phyloP scores from a whole-genome alignment of 2,888 invertebrate genomes.

The Nasonia oneida region DNA sequence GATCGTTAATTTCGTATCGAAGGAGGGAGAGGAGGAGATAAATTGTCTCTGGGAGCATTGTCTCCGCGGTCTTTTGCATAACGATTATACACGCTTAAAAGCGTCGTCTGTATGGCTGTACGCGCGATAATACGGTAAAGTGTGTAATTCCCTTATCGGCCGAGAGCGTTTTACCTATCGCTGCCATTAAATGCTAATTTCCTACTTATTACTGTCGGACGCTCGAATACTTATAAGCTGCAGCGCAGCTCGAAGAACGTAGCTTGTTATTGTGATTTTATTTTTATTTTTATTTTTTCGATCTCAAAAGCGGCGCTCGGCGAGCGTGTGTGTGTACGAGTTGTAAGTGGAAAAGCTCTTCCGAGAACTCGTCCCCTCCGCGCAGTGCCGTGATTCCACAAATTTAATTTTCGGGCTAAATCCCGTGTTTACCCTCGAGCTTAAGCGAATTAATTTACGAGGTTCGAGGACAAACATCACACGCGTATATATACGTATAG shows the following conservation, averaged over 20 bases:
- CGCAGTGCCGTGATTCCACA: too few relatives aligned
- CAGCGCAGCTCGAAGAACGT: conserved; percentile 1
- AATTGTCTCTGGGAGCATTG: not conserved
- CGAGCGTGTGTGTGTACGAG: not conserved
- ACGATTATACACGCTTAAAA: not conserved
- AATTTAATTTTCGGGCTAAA: too few relatives aligned
- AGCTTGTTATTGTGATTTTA: not conserved
- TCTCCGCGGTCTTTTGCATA: too few relatives aligned
- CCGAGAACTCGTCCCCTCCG: not conserved
- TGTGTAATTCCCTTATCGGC: conserved; percentile 69
- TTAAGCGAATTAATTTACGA: not conserved
- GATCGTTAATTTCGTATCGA: not conserved
- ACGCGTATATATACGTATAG: not conserved
- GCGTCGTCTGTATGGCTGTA: not conserved
- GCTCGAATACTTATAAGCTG: not conserved
- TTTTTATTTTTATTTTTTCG: not conserved
- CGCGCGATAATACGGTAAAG: conserved; percentile 57
- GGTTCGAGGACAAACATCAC: not conserved
- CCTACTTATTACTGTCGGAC: conserved; percentile 27
- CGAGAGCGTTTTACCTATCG: conserved; percentile 74
- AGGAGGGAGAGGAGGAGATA: not conserved
- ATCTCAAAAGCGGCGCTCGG: not conserved
- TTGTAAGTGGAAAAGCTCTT: not conserved
- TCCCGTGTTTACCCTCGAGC: not conserved
- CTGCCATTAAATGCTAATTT: conserved; percentile 63